Conservation (phyloP, 2,888 invertebrate species). For the Drosophila pegasa region DNA sequence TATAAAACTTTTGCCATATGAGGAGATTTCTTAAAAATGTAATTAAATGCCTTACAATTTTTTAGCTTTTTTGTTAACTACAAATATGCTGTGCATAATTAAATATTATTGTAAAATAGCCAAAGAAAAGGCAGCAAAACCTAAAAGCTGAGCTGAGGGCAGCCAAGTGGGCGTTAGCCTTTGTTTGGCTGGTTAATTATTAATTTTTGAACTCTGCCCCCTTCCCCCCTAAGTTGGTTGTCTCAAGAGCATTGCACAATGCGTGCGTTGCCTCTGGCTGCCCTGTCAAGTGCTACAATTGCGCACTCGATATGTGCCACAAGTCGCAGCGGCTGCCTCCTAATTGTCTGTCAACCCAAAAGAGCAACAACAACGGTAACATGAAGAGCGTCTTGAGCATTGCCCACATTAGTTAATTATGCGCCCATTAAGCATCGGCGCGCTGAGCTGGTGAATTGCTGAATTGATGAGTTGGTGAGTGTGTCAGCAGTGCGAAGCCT, state of each 20-base stretch:
- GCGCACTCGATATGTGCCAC: constrained; percentile 63
- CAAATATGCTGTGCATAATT: constrained; percentile 23
- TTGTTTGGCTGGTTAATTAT: constrained; percentile 44
- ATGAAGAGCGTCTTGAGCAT: constrained; percentile 27
- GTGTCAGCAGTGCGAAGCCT: constrained; percentile 52
- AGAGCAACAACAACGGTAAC: constrained; percentile 24
- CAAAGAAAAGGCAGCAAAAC: constrained; percentile 13
- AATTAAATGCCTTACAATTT: constrained; percentile 19
- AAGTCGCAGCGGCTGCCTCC: constrained; percentile 47
- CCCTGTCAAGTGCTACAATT: constrained; percentile 54
- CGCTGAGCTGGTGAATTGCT: constrained; percentile 40
- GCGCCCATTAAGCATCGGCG: constrained; percentile 63
- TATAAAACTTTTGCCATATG: not conserved
- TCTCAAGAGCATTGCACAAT: constrained; percentile 47
- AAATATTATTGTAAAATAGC: constrained; percentile 14
- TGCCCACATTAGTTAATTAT: constrained; percentile 77
- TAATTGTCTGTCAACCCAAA: constrained; percentile 62
- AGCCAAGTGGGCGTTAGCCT: constrained; percentile 45
- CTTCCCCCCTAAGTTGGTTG: constrained; percentile 14
- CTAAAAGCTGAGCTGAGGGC: not conserved
- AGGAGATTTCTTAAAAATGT: constrained; percentile 18
- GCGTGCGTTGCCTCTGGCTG: constrained; percentile 12
- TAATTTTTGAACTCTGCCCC: constrained; percentile 30
- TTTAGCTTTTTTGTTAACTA: constrained; percentile 10
- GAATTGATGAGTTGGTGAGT: constrained; percentile 44